phyloP scores from a whole-genome alignment of 1,140 invertebrate genomes.

The Drosophila ercepeae region DNA sequence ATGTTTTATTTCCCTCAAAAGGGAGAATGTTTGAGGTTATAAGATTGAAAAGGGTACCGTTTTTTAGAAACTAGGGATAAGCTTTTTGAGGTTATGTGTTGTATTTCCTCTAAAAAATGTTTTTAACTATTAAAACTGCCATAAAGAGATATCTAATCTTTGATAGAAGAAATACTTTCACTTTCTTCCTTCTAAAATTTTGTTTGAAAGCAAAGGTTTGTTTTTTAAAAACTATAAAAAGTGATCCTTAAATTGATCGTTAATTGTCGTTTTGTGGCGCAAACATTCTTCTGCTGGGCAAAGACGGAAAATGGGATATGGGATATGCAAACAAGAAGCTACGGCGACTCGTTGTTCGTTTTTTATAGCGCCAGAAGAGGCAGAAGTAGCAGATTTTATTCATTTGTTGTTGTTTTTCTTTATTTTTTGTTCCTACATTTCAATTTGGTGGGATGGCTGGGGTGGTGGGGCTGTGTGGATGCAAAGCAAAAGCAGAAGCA shows the following conservation, averaged over 20 bases:
- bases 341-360: conserved; percentile 17
- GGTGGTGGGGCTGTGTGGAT: background rate
- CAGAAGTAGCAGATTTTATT: conserved; percentile 19
- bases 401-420: background rate
- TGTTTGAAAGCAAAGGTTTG: no score
- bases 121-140: no score
- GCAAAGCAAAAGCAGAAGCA: background rate
- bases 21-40: no score
- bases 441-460: conserved; percentile 17
- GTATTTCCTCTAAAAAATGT: no score
- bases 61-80: no score
- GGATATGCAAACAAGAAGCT: conserved; percentile 72
- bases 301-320: conserved; percentile 75
- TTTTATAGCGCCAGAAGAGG: conserved; percentile 17
- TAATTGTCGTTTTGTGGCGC: conserved; percentile 1
- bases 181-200: background rate
- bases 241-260: background rate
- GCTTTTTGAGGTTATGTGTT: no score
- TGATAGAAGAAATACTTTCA: no score
- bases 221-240: background rate
- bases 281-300: conserved; percentile 53
- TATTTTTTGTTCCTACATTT: conserved; percentile 42
- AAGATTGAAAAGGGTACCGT: no score
- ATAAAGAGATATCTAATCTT: no score
- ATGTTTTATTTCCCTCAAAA: no score